Percentiles rank a stretch among this genome's conserved stretches.
phyloP scores from a whole-genome alignment of 2,888 invertebrate genomes.

The Conomelus anceps region DNA sequence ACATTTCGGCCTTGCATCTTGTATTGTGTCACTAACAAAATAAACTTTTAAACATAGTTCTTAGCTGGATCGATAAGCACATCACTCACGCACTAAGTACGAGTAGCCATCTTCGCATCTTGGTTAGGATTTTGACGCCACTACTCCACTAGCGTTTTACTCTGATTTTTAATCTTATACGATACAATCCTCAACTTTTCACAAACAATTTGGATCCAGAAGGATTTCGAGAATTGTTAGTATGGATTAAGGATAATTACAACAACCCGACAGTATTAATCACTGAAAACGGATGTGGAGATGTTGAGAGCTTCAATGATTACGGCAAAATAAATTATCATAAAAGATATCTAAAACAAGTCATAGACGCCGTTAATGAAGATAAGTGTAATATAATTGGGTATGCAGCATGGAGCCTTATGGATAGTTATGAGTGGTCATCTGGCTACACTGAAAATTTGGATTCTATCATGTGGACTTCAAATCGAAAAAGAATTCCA shows the following conservation, averaged over 20 bases:
- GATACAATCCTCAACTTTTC: too few relatives aligned
- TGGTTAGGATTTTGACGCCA: too few relatives aligned
- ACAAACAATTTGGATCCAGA: constrained; percentile 54
- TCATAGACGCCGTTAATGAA: constrained; percentile 47
- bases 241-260: constrained; percentile 48
- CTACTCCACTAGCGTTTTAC: too few relatives aligned
- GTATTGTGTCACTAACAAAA: too few relatives aligned
- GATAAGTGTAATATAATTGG: constrained; percentile 46
- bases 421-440: constrained; percentile 48
- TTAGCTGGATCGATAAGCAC: too few relatives aligned
- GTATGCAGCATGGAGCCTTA: constrained; percentile 44
- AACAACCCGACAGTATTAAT: constrained; percentile 49
- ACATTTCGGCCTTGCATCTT: too few relatives aligned
- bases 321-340: constrained; percentile 49
- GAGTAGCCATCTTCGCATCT: too few relatives aligned
- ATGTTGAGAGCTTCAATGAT: constrained; percentile 33
- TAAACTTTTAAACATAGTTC: too few relatives aligned
- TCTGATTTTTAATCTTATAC: too few relatives aligned
- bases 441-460: constrained; percentile 49
- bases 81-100: too few relatives aligned
- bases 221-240: constrained; percentile 52
- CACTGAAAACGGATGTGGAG: constrained; percentile 33
- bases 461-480: constrained; percentile 68
- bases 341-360: constrained; percentile 43
- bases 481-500: constrained; percentile 55